Conservation (phyloP, 2,888 invertebrate species). For the Autographa gamma region DNA sequence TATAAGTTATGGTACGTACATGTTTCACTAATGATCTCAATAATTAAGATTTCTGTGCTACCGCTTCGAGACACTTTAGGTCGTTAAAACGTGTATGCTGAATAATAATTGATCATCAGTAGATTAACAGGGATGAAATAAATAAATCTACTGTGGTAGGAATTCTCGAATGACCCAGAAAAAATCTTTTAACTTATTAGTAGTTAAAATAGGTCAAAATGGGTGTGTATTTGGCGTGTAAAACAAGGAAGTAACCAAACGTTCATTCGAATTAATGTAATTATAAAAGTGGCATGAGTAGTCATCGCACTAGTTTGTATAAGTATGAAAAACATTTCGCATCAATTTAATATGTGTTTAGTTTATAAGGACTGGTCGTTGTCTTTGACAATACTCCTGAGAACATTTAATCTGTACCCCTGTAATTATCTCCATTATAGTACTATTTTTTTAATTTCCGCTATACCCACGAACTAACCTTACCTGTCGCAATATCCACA, state of each 20-base stretch:
- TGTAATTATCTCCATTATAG: constrained; percentile 24
- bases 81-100: not conserved
- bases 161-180: not conserved
- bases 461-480: constrained; percentile 53
- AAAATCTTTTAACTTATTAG: not conserved
- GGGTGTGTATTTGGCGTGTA: not conserved
- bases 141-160: not conserved
- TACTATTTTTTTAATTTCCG: constrained; percentile 40
- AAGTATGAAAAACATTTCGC: not conserved
- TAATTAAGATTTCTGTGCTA: not conserved
- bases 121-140: not conserved
- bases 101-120: not conserved
- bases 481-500: constrained; percentile 64
- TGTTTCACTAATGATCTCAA: not conserved
- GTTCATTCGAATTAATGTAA: not conserved
- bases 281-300: not conserved
- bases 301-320: not conserved
- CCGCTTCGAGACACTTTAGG: too few relatives aligned
- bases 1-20: not conserved
- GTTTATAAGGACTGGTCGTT: not conserved
- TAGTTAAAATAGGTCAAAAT: not conserved
- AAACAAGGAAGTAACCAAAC: not conserved
- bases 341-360: not conserved
- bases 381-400: not conserved
- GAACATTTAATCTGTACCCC: constrained; percentile 9